Evolutionary conservation across 2,113 vertebrate species (phyloP).

Genomic region (Callipepla californica): DNA sequence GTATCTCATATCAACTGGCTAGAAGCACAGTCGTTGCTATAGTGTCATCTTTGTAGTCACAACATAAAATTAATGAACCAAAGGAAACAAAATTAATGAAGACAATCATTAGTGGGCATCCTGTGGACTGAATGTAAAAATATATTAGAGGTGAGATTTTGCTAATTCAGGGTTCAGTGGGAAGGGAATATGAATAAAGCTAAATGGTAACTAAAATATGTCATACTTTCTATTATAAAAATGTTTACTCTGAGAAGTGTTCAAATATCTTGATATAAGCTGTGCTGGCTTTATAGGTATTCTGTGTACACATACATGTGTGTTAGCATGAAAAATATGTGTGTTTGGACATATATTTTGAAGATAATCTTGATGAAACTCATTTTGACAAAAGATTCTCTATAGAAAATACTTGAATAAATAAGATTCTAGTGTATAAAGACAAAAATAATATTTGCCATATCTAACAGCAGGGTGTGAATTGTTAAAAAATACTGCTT

Average conservation of each 20-base stretch:
- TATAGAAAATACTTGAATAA: neutral
- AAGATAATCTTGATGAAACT: neutral
- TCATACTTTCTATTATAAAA: neutral
- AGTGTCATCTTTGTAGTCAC: conserved; percentile 48
- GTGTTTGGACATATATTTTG: neutral
- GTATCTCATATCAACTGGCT: conserved; percentile 16
- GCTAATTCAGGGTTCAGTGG: conserved; percentile 5
- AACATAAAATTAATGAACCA: conserved; percentile 74
- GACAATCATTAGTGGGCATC: conserved; percentile 64
- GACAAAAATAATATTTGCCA: neutral
- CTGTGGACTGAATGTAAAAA: conserved; percentile 58
- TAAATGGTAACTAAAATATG: neutral
- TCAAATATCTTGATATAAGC: neutral
- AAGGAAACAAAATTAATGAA: conserved; percentile 72
- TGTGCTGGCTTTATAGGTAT: neutral
- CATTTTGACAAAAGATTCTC: neutral
- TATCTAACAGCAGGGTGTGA: neutral
- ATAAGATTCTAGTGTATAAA: neutral
- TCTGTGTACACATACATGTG: neutral
- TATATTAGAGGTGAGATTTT: conserved; percentile 38
- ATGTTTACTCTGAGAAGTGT: neutral
- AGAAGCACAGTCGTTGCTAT: conserved; percentile 13
- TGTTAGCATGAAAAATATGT: neutral
- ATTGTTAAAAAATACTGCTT: neutral
- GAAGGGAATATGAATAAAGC: neutral